Evolutionary conservation across 2,888 invertebrate species (phyloP).

Genomic region (Cerastis rubricosa): DNA sequence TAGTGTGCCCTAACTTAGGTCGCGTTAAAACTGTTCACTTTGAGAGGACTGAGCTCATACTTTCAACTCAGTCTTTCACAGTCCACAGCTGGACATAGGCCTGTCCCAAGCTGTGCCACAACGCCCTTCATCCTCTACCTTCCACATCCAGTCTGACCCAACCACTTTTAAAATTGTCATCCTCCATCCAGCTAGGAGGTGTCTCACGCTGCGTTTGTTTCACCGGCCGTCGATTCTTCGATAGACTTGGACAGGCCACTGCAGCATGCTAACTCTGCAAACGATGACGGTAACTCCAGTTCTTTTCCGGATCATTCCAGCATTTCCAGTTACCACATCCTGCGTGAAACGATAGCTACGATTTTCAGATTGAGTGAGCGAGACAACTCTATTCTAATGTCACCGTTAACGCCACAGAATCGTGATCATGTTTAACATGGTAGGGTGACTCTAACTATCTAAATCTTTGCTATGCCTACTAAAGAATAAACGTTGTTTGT

Average conservation of each 20-base stretch:
- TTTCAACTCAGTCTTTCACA: background rate
- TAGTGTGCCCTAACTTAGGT: background rate
- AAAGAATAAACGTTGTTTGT: slow-evolving; percentile 49
- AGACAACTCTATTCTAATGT: background rate
- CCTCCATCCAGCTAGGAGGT: background rate
- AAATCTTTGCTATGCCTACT: slow-evolving; percentile 18
- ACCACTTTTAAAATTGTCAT: background rate
- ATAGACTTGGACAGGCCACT: background rate
- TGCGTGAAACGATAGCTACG: background rate
- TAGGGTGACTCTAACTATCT: background rate
- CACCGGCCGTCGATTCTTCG: background rate
- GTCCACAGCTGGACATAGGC: background rate
- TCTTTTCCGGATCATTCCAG: background rate
- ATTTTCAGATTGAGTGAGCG: background rate
- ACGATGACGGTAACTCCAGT: background rate
- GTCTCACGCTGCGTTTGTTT: background rate
- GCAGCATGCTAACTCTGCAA: background rate
- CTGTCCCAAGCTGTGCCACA: background rate
- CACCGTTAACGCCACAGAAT: background rate
- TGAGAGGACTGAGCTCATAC: background rate
- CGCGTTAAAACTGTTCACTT: background rate
- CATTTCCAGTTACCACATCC: no score
- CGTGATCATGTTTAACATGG: background rate
- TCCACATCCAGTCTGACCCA: background rate
- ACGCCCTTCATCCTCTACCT: background rate